Conservation (phyloP, 1,140 invertebrate genomes). For the Diachasma alloeum region DNA sequence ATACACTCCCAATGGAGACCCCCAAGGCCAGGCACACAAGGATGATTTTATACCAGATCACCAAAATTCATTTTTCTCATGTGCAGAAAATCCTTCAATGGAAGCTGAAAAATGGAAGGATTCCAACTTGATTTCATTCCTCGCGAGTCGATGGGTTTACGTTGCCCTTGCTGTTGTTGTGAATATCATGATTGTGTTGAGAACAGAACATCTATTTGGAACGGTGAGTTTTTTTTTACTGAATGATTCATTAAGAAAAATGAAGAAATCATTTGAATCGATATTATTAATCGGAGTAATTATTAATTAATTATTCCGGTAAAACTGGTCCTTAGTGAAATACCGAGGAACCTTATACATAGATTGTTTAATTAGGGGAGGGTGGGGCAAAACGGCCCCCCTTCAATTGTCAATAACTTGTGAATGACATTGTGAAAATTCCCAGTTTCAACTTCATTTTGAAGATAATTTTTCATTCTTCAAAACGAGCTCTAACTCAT, state of each 20-base stretch:
- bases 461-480: too few species aligned
- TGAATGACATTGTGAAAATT: too few species aligned
- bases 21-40: not conserved
- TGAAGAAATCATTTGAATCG: too few species aligned
- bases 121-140: conserved; percentile 4
- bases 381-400: too few species aligned
- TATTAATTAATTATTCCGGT: too few species aligned
- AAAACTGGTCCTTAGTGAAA: too few species aligned
- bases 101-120: not conserved
- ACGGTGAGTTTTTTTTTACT: conserved; percentile 41
- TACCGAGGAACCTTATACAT: too few species aligned
- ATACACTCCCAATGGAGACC: not conserved
- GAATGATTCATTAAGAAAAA: not conserved
- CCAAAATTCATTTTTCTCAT: not conserved
- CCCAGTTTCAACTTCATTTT: too few species aligned
- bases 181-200: conserved; percentile 43
- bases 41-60: not conserved
- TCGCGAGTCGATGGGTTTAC: conserved; percentile 37
- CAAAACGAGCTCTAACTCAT: too few species aligned
- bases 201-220: conserved; percentile 44
- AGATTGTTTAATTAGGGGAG: too few species aligned
- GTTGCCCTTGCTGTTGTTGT: conserved; percentile 44
- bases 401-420: too few species aligned
- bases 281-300: too few species aligned
- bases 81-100: not conserved